phyloP scores from a whole-genome alignment of 2,888 invertebrate species.

The Cosmia pyralina region DNA sequence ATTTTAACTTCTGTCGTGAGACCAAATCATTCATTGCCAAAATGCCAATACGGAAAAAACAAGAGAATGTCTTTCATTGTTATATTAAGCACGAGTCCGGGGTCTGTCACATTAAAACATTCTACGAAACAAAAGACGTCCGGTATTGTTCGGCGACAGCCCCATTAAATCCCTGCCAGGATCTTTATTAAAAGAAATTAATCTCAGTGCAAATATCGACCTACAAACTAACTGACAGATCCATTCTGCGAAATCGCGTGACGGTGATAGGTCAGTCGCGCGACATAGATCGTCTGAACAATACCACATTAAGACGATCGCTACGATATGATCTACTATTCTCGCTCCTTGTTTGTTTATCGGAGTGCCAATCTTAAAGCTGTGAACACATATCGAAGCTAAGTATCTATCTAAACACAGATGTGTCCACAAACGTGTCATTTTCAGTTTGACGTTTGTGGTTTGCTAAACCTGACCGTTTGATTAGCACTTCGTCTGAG shows the following conservation, averaged over 20 bases:
- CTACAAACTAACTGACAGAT: constrained; percentile 48
- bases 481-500: constrained; percentile 52
- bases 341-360: constrained; percentile 25
- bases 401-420: constrained; percentile 14
- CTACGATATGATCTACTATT: constrained; percentile 32
- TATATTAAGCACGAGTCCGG: background rate
- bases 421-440: constrained; percentile 12
- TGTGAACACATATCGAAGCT: constrained; percentile 29
- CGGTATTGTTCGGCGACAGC: constrained; percentile 36
- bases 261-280: constrained; percentile 27
- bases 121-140: constrained; percentile 28
- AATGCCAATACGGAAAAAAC: constrained; percentile 20
- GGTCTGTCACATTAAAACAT: constrained; percentile 32
- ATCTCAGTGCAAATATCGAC: constrained; percentile 52
- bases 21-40: background rate
- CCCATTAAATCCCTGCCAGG: constrained; percentile 22
- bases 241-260: constrained; percentile 57
- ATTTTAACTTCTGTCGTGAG: background rate
- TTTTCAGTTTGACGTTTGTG: constrained; percentile 16
- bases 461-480: constrained; percentile 27
- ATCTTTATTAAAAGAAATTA: constrained; percentile 48
- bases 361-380: constrained; percentile 33
- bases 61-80: constrained; percentile 30
- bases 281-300: constrained; percentile 56
- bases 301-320: constrained; percentile 52